Evolutionary conservation across 2,113 vertebrate species (phyloP), one percentile per base, ranked within the genome.

Genomic region (Aplodontia rufa): DNA sequence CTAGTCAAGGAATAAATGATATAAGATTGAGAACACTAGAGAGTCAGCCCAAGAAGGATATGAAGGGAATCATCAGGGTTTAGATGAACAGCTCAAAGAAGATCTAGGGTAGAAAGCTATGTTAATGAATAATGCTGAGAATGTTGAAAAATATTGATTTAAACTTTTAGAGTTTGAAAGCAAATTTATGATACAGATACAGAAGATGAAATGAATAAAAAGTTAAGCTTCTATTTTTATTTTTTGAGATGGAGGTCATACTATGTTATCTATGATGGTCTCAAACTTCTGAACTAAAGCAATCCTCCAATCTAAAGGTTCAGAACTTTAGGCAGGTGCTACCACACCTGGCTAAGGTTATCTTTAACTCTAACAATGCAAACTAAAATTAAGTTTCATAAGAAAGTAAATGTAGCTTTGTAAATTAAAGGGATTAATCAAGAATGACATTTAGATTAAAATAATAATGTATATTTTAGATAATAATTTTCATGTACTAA

Each of bases 71-170:
- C n/a, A 8, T 13, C 20, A 37, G 11, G 9, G 16, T 90, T 28
- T 66, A 14, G 2, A 20, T 16, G 14, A 93, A 80, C 8, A 6
- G 1, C 12, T 76, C 60, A 53, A 26, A 69, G 30, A 76, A 86
- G 12, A 62, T 47, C 13, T 4, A 51, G 19, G 17, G 0, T 62
- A 5, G 32, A 13, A 64, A 0, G 0, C 40, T 47, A 40, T 8
- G 30, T 42, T 37, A 83, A 72, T 55, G 4, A 47, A 60, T 51
- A 64, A 35, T 14, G 10, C 3, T 28, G 55, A 40, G 5, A 53
- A 55, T 85, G 79, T 75, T 9, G 6, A 37, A 71, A 66, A 6
- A 5, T 3, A 30, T 30, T 64, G 19, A 30, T 58, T 40, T 71
- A 66, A 11, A 92, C 35, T 80, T 75, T 66, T 82, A 76, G n/a